A percentile compares a stretch with the other conserved stretches of the same genome.
Conservation (phyloP, 1,140 invertebrate species). For the Cardiocondyla obscurior region DNA sequence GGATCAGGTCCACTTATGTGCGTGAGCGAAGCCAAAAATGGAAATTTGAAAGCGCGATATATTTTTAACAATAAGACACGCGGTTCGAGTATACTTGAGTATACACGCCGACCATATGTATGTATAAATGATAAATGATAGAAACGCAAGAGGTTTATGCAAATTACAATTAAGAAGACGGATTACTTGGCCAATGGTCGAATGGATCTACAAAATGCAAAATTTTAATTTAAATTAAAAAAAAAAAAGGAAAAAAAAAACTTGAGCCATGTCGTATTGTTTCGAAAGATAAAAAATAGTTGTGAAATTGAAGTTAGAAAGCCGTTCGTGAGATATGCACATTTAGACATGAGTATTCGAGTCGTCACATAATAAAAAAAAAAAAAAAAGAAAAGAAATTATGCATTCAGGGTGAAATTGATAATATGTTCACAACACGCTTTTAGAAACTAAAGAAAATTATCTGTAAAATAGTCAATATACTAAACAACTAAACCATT, state of each 20-base stretch:
- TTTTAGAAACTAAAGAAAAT: slow-evolving; percentile 52
- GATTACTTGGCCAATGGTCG: background rate
- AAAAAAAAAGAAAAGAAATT: background rate
- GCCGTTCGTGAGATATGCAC: background rate
- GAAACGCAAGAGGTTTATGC: background rate
- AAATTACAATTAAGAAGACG: background rate
- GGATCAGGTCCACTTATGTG: slow-evolving; percentile 14
- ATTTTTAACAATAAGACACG: slow-evolving; percentile 41
- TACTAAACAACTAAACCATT: slow-evolving; percentile 66
- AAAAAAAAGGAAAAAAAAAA: too few species aligned
- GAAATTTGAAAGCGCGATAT: slow-evolving; percentile 41
- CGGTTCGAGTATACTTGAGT: slow-evolving; percentile 15
- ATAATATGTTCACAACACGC: slow-evolving; percentile 1
- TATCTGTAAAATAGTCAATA: slow-evolving; percentile 70
- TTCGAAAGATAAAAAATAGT: background rate
- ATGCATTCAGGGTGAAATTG: background rate
- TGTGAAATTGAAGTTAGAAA: slow-evolving; percentile 34
- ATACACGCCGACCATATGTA: background rate
- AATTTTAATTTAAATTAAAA: background rate
- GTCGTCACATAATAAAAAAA: background rate
- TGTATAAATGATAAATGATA: background rate
- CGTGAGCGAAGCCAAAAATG: slow-evolving; percentile 44
- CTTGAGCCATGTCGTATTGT: slow-evolving; percentile 6
- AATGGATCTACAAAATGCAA: background rate
- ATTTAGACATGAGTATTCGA: background rate